These are phyloP conservation scores for Panzeria rudis DNA, from an alignment of 2,888 invertebrate genomes.

Conservation along the genomic window DNA sequence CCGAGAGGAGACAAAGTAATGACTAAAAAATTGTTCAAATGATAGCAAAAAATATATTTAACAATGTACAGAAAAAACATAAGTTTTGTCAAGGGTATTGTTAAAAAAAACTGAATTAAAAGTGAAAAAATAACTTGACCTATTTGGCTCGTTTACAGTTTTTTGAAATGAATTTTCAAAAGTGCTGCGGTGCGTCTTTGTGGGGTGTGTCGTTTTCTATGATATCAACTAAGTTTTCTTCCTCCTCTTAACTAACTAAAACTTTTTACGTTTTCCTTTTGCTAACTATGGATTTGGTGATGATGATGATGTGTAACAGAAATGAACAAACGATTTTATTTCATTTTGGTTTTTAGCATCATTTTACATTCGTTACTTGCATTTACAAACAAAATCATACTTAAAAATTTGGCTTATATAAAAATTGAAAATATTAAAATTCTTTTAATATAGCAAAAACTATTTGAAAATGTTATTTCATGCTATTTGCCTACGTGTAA, in stretches of 20 bases:
- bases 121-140: conserved; percentile 74
- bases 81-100: conserved; percentile 73
- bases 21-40: conserved; percentile 36
- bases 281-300: neutral
- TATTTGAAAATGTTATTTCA: neutral
- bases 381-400: conserved; percentile 5
- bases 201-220: conserved; percentile 51
- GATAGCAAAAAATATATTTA: conserved; percentile 7
- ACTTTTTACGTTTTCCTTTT: neutral
- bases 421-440: neutral
- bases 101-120: conserved; percentile 15
- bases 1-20: conserved; percentile 33
- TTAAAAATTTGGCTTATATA: conserved; percentile 46
- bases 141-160: conserved; percentile 74
- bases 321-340: conserved; percentile 7
- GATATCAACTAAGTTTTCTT: neutral
- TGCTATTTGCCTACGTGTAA: neutral
- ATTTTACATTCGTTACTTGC: conserved; percentile 7
- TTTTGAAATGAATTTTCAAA: neutral
- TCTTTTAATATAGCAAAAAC: neutral
- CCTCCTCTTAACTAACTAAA: neutral
- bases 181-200: conserved; percentile 33
- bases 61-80: neutral
- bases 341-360: neutral
- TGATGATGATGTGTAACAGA: conserved; percentile 16